Conservation (phyloP, 2,797 vertebrate species). For the Hemibagrus guttatus region DNA sequence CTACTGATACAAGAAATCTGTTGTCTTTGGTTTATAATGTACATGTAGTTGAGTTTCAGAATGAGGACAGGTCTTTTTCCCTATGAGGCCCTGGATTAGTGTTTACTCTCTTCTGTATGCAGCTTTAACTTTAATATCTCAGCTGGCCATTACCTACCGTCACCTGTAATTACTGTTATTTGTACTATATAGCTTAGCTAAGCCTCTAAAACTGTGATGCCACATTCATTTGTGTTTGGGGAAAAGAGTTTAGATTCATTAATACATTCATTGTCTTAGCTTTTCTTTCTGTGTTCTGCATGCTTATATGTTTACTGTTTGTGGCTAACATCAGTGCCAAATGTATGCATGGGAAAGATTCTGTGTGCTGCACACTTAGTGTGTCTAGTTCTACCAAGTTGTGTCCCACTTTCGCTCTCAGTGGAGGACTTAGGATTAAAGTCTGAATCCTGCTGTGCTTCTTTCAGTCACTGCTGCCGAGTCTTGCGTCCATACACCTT, state of each 20-base stretch:
- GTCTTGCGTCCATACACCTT: constrained; percentile 44
- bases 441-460: constrained; percentile 36
- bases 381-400: constrained; percentile 52
- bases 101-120: background rate
- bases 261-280: constrained; percentile 9
- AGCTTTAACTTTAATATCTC: background rate
- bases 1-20: background rate
- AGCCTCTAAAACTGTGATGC: background rate
- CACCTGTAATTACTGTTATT: background rate
- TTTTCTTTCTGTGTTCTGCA: constrained; percentile 61
- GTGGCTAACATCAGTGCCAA: constrained; percentile 66
- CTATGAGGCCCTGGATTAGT: background rate
- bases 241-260: background rate
- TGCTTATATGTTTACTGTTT: constrained; percentile 57
- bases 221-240: background rate
- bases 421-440: constrained; percentile 28
- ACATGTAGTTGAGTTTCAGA: background rate
- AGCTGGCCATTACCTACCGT: background rate
- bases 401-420: constrained; percentile 26
- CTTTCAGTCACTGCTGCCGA: constrained; percentile 50
- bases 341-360: constrained; percentile 68
- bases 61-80: background rate
- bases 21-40: background rate
- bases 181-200: background rate
- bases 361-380: constrained; percentile 58